Conservation (phyloP, 2,888 invertebrate genomes). For the Patella ulyssiponensis region DNA sequence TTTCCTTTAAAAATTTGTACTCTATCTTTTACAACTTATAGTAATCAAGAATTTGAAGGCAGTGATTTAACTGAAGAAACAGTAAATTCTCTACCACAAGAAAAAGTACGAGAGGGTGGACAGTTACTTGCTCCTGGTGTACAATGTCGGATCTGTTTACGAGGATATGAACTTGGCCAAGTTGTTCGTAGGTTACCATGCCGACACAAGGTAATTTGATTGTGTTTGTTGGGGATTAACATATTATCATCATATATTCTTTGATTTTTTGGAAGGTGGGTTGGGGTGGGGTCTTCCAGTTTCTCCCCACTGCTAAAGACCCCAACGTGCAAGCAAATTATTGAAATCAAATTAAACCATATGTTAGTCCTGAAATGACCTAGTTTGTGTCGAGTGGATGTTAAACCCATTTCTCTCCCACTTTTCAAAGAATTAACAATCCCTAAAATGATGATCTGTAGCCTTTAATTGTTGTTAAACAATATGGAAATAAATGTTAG, state of each 20-base stretch:
- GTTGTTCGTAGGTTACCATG: slow-evolving; percentile 68
- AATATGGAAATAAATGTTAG: too few species aligned
- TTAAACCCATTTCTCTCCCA: too few species aligned
- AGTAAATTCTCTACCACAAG: slow-evolving; percentile 62
- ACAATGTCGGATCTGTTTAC: slow-evolving; percentile 71
- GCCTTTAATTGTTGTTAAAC: too few species aligned
- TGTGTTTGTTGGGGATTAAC: neutral
- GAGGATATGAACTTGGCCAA: slow-evolving; percentile 63
- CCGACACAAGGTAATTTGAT: slow-evolving; percentile 63
- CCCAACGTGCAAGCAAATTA: too few species aligned
- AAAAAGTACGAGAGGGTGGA: slow-evolving; percentile 61
- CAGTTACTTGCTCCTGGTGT: slow-evolving; percentile 65
- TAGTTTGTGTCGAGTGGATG: too few species aligned
- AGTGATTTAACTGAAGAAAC: slow-evolving; percentile 66
- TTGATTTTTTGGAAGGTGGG: neutral
- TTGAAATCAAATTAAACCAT: too few species aligned
- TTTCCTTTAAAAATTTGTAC: too few species aligned
- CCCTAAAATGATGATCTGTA: too few species aligned
- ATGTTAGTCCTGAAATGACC: too few species aligned
- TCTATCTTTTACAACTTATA: neutral
- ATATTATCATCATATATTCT: neutral
- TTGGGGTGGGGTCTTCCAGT: too few species aligned
- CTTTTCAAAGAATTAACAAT: too few species aligned
- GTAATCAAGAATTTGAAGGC: slow-evolving; percentile 35
- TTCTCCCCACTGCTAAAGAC: too few species aligned